phyloP scores from a whole-genome alignment of 2,113 vertebrate species.

The Crotalus tigris region DNA sequence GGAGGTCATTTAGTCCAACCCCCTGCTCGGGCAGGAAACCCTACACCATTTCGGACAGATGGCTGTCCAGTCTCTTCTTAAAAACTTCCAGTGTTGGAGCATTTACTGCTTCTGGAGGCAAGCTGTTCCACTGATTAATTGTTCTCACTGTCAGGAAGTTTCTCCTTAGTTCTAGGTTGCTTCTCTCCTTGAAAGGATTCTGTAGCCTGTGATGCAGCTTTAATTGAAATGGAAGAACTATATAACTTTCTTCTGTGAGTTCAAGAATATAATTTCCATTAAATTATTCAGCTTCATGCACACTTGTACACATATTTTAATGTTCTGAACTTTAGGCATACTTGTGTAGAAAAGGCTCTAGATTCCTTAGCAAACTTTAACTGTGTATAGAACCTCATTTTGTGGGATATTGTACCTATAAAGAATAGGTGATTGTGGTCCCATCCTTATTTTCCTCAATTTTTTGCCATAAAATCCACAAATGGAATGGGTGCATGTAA shows the following conservation, averaged over 20 bases:
- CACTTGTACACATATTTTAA: accelerated
- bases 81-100: too few relatives aligned
- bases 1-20: too few relatives aligned
- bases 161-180: too few relatives aligned
- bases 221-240: background rate
- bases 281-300: background rate
- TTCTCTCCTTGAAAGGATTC: background rate
- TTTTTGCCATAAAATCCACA: background rate
- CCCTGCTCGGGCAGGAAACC: too few relatives aligned
- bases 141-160: too few relatives aligned
- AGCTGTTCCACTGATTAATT: too few relatives aligned
- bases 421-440: background rate
- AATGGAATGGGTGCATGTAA: background rate
- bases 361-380: background rate
- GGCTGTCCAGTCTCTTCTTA: too few relatives aligned
- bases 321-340: background rate
- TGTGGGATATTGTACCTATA: background rate
- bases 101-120: too few relatives aligned
- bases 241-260: accelerated
- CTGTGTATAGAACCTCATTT: background rate
- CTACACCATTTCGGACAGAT: too few relatives aligned
- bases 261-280: background rate
- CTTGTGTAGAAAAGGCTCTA: background rate
- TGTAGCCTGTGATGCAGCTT: accelerated
- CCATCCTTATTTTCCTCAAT: too few relatives aligned